Evolutionary conservation across 2,797 vertebrate genomes (phyloP), one percentile per base, ranked within the genome.

Genomic region (Calcarius lapponicus): DNA sequence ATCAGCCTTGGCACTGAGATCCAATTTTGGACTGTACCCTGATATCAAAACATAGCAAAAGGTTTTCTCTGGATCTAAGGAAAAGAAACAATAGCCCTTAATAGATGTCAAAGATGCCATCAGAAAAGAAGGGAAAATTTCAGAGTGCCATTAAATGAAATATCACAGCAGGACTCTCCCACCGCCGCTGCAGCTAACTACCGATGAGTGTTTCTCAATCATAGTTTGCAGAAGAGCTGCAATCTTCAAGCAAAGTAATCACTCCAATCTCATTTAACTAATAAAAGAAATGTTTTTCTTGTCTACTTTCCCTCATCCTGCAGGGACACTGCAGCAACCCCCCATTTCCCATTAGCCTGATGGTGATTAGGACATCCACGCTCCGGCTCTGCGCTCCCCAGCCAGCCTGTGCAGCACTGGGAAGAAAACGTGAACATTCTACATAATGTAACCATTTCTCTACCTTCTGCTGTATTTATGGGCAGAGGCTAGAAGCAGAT

Each of bases 181-280:
- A 67, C 67, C 82, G 90, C 92, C 90, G 82, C 61, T 51, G 65
- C 88, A 78, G 74, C 88, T 93, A 95, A 94, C 58, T 84, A 56
- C 80, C 7, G 4, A 88, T 45, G 71, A 96, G 71, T 21, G 10
- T 86, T 93, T 84, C 83, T 95, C 80, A 79, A 86, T 79, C 64
- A 76, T 20, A 43, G 57, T 72, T 61, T 80, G 78, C 74, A 95
- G 75, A 57, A 92, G 88, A 88, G 91, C 83, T 65, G 86, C 70
- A 76, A 87, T 93, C 93, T 94, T 85, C 71, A 80, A 89, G 57
- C 78, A 92, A 45, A 92, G 81, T 54, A 92, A 96, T 86, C 83
- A 90, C 36, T 80, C 71, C 84, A 84, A 57, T 61, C 88, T 92
- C 91, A 88, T 96, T 93, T 90, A 95, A 90, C 83, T 86, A 95